phyloP scores from a whole-genome alignment of 2,797 vertebrate genomes.

The Gila robusta region DNA sequence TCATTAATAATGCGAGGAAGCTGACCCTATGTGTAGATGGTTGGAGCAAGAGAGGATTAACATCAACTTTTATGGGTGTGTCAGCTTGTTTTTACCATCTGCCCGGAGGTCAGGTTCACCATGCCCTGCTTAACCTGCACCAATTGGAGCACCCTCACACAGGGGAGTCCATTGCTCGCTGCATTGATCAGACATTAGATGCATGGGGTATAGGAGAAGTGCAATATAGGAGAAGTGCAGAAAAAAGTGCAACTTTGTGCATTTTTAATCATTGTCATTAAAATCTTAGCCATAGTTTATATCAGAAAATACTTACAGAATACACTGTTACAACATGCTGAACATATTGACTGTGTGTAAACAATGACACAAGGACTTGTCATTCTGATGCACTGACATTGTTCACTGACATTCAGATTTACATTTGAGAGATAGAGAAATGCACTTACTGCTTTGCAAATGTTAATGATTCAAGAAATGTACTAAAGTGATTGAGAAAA shows the following conservation, averaged over 20 bases:
- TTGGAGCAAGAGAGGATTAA: constrained; percentile 55
- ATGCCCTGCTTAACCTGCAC: constrained; percentile 54
- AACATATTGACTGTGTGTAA: too few species aligned
- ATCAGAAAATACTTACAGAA: too few species aligned
- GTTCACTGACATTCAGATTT: neutral
- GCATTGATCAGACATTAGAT: constrained; percentile 54
- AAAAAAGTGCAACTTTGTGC: neutral
- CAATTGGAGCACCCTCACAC: constrained; percentile 46
- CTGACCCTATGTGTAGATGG: constrained; percentile 54
- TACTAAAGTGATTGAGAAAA: neutral
- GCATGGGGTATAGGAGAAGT: constrained; percentile 43
- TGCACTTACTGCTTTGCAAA: neutral
- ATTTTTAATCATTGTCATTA: neutral
- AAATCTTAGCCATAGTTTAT: neutral
- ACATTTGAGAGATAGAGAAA: neutral
- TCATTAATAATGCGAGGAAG: constrained; percentile 6
- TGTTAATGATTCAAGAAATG: neutral
- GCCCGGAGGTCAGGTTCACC: constrained; percentile 41
- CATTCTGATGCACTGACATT: too few species aligned
- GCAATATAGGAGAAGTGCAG: neutral
- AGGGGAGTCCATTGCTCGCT: constrained; percentile 49
- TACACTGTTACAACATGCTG: too few species aligned
- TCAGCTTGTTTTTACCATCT: constrained; percentile 57
- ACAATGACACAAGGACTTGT: too few species aligned
- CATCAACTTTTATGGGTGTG: constrained; percentile 47